Base-by-base conservation (phyloP, 2,113 vertebrate species). In the Macroglossus sobrinus region DNA sequence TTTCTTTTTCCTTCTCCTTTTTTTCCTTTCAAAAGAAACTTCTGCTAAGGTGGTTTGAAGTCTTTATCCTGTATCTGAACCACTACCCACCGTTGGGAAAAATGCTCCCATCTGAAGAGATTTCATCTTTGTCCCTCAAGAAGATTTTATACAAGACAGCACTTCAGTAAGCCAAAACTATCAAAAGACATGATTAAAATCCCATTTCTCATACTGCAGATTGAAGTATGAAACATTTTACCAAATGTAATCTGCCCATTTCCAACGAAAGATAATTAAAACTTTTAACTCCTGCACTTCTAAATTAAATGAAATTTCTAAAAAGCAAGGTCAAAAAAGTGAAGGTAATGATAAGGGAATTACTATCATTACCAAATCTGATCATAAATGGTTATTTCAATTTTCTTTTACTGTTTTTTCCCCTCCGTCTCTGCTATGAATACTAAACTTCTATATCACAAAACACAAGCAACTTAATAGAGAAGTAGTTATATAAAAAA, bases 1-100 rank as follows among this genome's bases (percentile, higher is more conserved):
- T 72, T 82, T 97, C 89, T 95, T 88, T 96, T 93, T 74, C 95
- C 68, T 88, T 87, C 72, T 80, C 38, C 30, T 81, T 63, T 61
- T 45, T 74, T 81, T 63, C 74, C 72, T 91, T 92, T 94, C 24
- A 19, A 94, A 33, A 96, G 76, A 95, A 53, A 96, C 84, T 2
- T 93, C 40, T 95, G 93, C 10, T 47, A 45, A 69, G 55, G 91
- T 30, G 12, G 43, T 57, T 93, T 86, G 15, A 96, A 96, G 66
- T 89, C 97, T 40, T 88, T 96, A 50, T 33, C 26, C 30, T 55
- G 14, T 71, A 81, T 47, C 76, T 53, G 12, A 76, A 47, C 50
- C 18, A 84, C 33, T 33, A 90, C 13, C 28, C 19, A 89, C 66
- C 30, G n/a, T 24, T n/a, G 19, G 50, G 64, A 92, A 97, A 97